Base-by-base conservation (phyloP, 2,113 vertebrate species). In the Nematolebias whitei region DNA sequence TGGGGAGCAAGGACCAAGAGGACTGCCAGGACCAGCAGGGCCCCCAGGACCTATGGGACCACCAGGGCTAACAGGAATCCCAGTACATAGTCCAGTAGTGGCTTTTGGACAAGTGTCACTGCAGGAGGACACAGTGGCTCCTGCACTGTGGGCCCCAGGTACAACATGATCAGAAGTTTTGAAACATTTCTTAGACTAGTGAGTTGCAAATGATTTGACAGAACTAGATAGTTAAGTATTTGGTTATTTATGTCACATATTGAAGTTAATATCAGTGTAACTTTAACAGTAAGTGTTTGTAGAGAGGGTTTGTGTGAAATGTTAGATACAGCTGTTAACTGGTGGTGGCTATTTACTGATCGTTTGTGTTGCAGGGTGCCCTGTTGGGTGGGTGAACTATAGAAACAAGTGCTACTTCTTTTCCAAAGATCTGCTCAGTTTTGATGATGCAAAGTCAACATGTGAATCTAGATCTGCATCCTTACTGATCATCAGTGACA, bases 351-450 rank as follows among this genome's bases (percentile, higher is more conserved):
- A n/a, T n/a, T n/a, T n/a, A n/a, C n/a, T 38, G 11, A 10, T 26
- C 2, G 1, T 26, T 53, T 75, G 38, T 72, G 52, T 73, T 55
- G n/a, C 74, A 96, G 96, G 93, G 62, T 99, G 97, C 78, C 92
- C 94, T 1, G 70, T 73, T 68, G 91, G 77, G 9, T 99, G 97
- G 97, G 84, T 93, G 52, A 93, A 93, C 80, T 96, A 94, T 83
- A 93, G 89, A 60, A 90, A 94, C 71, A 96, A 92, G 66, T 99
- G 97, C 86, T 99, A 98, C 90, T 95, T 94, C 74, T 95, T 98
- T 88, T 96, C 96, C 49, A 74, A 77, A 68, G 94, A 95, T 79
- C 89, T 84, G 78, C 91, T 92, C 61, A 92, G 88, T 74, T 99
- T 97, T 71, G 91, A 95, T 73, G 93, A 95, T 0, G 95, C 96